Conservation (phyloP, 2,888 invertebrate genomes). For the Metacarcinus magister region DNA sequence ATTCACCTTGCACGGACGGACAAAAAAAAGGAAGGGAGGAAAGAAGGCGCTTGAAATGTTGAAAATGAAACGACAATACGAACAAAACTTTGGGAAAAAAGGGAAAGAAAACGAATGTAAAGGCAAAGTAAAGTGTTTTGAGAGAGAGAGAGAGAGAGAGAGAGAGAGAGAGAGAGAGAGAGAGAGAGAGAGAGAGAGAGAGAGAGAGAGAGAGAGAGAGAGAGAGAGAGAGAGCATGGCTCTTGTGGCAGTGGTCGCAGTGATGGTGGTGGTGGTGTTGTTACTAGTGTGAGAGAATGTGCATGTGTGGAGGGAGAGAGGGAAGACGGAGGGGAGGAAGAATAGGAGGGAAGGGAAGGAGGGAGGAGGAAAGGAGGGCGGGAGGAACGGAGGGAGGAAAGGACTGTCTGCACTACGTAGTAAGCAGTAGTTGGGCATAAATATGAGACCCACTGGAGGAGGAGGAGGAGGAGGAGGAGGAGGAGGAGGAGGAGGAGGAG, state of each 20-base stretch:
- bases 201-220: too few species aligned
- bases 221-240: neutral
- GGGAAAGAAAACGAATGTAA: neutral
- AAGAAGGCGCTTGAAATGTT: too few species aligned
- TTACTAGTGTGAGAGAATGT: neutral
- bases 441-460: neutral
- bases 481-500: conserved; percentile 51
- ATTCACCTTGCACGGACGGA: neutral
- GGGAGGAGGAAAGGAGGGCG: conserved; percentile 6
- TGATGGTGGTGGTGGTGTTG: neutral
- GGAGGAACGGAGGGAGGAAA: conserved; percentile 44
- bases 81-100: neutral
- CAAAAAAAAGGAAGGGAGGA: neutral
- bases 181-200: neutral
- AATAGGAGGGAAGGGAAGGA: neutral
- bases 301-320: conserved; percentile 16
- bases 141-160: too few species aligned
- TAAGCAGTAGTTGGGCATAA: neutral
- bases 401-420: neutral
- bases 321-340: neutral
- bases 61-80: too few species aligned
- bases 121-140: too few species aligned
- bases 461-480: conserved; percentile 46
- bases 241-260: neutral
- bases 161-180: neutral